A percentile compares a stretch with the other conserved stretches of the same genome.
phyloP scores from a whole-genome alignment of 35 echinoderm and acorn worm genomes.

The Amphiura filiformis region DNA sequence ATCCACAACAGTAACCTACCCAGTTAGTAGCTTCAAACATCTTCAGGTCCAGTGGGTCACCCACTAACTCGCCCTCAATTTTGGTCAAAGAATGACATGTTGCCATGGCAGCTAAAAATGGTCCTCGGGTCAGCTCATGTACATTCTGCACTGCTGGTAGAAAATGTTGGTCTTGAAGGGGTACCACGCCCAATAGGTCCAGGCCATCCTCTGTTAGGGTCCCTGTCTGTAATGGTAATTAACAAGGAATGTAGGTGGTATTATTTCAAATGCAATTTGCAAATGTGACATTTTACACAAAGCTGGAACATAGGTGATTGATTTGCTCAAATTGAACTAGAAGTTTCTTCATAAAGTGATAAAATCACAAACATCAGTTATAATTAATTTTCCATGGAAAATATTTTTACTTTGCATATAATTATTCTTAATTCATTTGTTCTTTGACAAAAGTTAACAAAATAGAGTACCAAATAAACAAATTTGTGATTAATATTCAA shows the following conservation, averaged over 20 bases:
- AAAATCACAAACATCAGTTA: too few species aligned
- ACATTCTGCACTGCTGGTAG: constrained; percentile 71
- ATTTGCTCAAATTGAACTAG: not conserved
- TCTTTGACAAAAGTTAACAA: too few species aligned
- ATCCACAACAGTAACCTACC: constrained; percentile 30
- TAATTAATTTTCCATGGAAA: too few species aligned
- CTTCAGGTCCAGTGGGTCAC: constrained; percentile 87
- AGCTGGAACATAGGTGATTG: not conserved
- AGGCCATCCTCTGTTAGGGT: constrained; percentile 95
- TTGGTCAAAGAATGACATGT: constrained; percentile 89
- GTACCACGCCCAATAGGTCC: constrained; percentile 89
- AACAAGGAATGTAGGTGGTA: not conserved
- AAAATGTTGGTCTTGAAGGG: constrained; percentile 83
- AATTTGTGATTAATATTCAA: too few species aligned
- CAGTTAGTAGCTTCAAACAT: constrained; percentile 98
- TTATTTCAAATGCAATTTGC: not conserved
- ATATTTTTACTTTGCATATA: too few species aligned
- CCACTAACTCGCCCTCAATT: constrained; percentile 85
- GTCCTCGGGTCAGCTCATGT: constrained; percentile 62
- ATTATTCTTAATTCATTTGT: too few species aligned
- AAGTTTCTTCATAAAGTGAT: too few species aligned
- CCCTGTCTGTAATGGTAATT: constrained; percentile 57
- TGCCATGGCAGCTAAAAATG: constrained; percentile 93
- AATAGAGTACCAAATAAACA: too few species aligned
- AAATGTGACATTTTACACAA: not conserved